These are phyloP conservation scores for Anarrhichthys ocellatus DNA, from an alignment of 2,113 vertebrate genomes.

Conservation along the genomic window DNA sequence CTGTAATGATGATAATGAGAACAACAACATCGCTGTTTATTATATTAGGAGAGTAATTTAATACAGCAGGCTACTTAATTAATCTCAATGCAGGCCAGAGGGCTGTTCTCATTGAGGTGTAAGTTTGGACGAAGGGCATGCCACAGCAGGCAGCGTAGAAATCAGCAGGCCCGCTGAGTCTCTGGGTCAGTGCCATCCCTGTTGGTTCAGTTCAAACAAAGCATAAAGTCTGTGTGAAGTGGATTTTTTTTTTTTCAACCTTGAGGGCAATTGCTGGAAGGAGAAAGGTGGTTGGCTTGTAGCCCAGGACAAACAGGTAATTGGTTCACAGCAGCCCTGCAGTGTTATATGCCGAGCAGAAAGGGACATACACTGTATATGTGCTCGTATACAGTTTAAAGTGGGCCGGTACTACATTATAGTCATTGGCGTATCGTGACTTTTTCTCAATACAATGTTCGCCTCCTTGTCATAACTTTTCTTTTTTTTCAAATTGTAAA, in stretches of 20 bases:
- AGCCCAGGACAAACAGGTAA: constrained; percentile 58
- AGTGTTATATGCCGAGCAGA: constrained; percentile 31
- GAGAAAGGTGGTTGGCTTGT: constrained; percentile 42
- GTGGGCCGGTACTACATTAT: too few species aligned
- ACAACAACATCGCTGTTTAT: constrained; percentile 56
- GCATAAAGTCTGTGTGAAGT: constrained; percentile 33
- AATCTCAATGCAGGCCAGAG: constrained; percentile 51
- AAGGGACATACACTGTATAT: background rate
- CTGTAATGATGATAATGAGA: constrained; percentile 60
- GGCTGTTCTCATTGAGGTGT: constrained; percentile 42
- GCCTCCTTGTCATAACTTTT: background rate
- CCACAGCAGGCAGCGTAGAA: constrained; percentile 15
- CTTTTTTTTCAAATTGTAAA: background rate
- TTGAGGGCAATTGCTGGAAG: constrained; percentile 50
- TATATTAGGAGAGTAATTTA: constrained; percentile 53
- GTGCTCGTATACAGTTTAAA: background rate
- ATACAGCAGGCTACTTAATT: constrained; percentile 59
- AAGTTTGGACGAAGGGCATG: constrained; percentile 31
- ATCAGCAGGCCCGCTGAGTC: constrained; percentile 39
- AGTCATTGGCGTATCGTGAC: too few species aligned
- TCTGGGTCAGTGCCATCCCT: constrained; percentile 46
- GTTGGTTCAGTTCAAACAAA: constrained; percentile 40
- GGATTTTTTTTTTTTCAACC: constrained; percentile 20
- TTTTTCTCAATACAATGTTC: background rate
- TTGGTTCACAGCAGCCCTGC: constrained; percentile 45